A percentile compares a stretch with the other conserved stretches of the same genome.
phyloP scores from a whole-genome alignment of 1,140 invertebrate genomes.

The Drosophila tristis region DNA sequence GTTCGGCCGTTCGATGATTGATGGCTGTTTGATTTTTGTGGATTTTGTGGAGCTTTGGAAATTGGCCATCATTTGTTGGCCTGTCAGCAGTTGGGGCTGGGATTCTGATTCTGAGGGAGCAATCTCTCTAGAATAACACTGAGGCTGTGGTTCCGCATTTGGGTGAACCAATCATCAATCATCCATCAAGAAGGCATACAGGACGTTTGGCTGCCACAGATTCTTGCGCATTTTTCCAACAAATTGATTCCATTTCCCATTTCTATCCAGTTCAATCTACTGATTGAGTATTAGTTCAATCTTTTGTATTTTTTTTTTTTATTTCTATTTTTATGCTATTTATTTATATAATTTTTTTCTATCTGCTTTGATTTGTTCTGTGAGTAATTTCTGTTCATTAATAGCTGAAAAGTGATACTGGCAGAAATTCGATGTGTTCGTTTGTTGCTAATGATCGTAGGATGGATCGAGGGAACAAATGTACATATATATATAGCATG shows the following conservation, averaged over 20 bases:
- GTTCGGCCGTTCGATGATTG: slow-evolving; percentile 30
- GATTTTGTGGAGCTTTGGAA: slow-evolving; percentile 6
- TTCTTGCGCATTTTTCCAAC: no score
- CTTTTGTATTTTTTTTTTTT: slow-evolving; percentile 13
- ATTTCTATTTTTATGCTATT: slow-evolving; percentile 33
- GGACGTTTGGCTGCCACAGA: no score
- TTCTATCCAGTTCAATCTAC: slow-evolving; percentile 39
- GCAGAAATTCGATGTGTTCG: slow-evolving; percentile 50
- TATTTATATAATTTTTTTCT: slow-evolving; percentile 17
- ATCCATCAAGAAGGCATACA: not conserved
- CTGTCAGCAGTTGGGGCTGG: slow-evolving; percentile 39
- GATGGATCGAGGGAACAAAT: slow-evolving; percentile 51
- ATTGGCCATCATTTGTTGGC: slow-evolving; percentile 55
- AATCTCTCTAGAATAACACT: not conserved
- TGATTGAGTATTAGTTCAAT: slow-evolving; percentile 53
- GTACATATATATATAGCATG: slow-evolving; percentile 15
- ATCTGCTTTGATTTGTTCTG: slow-evolving; percentile 23
- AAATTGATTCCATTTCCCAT: not conserved
- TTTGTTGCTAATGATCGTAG: slow-evolving; percentile 67
- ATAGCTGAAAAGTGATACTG: slow-evolving; percentile 72
- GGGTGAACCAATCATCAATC: slow-evolving; percentile 42
- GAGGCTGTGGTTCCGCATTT: slow-evolving; percentile 62
- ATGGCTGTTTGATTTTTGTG: slow-evolving; percentile 52
- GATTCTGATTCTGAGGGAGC: slow-evolving; percentile 16
- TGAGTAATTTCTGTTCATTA: slow-evolving; percentile 39